phyloP scores from a whole-genome alignment of 2,113 vertebrate genomes.

The Embiotoca jacksoni region DNA sequence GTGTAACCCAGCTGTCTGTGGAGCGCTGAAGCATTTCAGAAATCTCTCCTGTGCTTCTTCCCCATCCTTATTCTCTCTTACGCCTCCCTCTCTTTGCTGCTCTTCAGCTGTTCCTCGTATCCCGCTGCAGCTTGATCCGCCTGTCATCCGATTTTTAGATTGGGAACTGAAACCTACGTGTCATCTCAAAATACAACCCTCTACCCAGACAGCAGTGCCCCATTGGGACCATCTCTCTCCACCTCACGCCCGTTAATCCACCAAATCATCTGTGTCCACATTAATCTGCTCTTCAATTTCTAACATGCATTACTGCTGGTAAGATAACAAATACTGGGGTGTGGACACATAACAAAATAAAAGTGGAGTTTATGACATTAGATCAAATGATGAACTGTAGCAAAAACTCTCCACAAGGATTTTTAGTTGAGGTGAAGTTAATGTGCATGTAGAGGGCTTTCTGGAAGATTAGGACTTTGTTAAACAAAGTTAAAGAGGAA shows the following conservation, averaged over 20 bases:
- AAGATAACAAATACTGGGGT: conserved; percentile 17
- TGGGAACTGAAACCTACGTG: conserved; percentile 34
- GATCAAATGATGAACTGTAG: conserved; percentile 27
- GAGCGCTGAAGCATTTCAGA: conserved; percentile 57
- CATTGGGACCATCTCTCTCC: conserved; percentile 15
- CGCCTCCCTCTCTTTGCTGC: neutral
- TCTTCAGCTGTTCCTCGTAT: conserved; percentile 21
- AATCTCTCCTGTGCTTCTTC: conserved; percentile 32
- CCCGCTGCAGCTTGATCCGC: conserved; percentile 44
- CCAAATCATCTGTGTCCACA: conserved; percentile 28
- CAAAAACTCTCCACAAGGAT: conserved; percentile 8
- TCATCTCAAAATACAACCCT: conserved; percentile 44
- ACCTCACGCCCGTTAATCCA: conserved; percentile 8
- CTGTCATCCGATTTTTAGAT: conserved; percentile 53
- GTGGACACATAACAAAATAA: neutral
- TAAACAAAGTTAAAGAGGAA: conserved; percentile 55
- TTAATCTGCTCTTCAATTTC: conserved; percentile 45
- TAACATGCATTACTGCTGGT: conserved; percentile 16
- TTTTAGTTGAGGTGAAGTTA: conserved; percentile 27
- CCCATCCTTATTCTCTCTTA: conserved; percentile 1
- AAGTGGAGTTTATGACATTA: conserved; percentile 14
- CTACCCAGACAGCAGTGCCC: conserved; percentile 26
- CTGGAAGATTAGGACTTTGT: conserved; percentile 5
- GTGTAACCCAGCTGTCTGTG: conserved; percentile 59
- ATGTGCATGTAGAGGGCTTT: conserved; percentile 17